phyloP scores from a whole-genome alignment of 2,888 invertebrate species.

The Nymphalis c-album region DNA sequence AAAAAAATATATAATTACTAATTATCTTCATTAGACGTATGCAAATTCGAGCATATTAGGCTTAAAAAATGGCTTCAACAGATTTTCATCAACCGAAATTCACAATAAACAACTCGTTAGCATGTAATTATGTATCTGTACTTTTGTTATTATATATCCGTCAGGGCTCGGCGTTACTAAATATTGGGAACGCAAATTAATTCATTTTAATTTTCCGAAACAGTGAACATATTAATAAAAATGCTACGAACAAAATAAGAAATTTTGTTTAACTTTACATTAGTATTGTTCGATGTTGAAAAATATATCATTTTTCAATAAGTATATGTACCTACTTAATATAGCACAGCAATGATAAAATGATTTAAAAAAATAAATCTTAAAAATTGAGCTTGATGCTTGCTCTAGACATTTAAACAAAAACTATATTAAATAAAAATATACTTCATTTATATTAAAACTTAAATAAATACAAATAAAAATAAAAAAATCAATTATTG shows the following conservation, averaged over 20 bases:
- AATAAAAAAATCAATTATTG: no score
- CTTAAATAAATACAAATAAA: no score
- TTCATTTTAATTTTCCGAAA: slow-evolving; percentile 10
- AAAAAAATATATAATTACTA: neutral
- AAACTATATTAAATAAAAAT: no score
- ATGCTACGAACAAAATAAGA: neutral
- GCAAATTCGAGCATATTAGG: neutral
- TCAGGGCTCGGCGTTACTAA: neutral
- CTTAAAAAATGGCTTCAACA: neutral
- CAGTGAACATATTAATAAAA: slow-evolving; percentile 10
- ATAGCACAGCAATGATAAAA: no score
- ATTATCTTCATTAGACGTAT: neutral
- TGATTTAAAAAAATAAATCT: no score
- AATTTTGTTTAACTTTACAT: neutral
- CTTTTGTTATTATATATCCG: neutral
- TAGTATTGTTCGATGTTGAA: no score
- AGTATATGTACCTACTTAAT: no score
- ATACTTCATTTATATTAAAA: no score
- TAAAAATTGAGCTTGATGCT: no score
- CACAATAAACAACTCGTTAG: neutral
- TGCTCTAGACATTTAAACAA: no score
- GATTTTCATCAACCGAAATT: neutral
- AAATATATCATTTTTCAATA: no score
- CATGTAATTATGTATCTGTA: neutral
- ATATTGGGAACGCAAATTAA: slow-evolving; percentile 4